Base-by-base conservation (phyloP, 2,888 invertebrate species). In the Drosophila bunnanda region DNA sequence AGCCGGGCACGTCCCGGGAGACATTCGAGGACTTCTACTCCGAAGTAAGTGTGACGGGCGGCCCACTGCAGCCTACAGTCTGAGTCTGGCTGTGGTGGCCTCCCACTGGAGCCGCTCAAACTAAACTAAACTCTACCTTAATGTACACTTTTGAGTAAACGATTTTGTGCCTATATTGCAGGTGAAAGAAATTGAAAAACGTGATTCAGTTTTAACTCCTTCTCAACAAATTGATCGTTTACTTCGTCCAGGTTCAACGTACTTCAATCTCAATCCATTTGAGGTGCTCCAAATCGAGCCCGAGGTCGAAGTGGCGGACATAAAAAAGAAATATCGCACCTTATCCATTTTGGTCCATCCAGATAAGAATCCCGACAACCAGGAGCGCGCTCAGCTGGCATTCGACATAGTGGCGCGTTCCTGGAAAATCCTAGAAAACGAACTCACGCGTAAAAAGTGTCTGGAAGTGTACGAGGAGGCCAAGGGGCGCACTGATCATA, bases 131-230 rank as follows among this genome's bases (percentile, higher is more conserved):
- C 60, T 57, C 55, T 61, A 41, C 59, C 55, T 32, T 50, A 57
- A 41, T 72, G 71, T 59, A 77, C 61, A 74, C 32, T 71, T 50
- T 50, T 80, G 72, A 87, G 78, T 88, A 79, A 84, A 89, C 64
- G 55, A 76, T 74, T 75, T 84, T 89, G 62, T 85, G 89, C 82
- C 85, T 84, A 89, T 84, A 71, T 89, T 87, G 85, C 91, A 99
- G 98, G 98, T 99, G 60, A 99, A 99, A 94, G 97, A 98, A 94
- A 99, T 99, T 76, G 99, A 99, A 93, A 97, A 98, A 93, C 94
- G 98, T 83, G 99, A 99, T 93, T 97, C 99, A 7, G 98, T 98
- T 54, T 93, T 99, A 90, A 99, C 99, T 44, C 97, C 99, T 28
- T 96, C 96, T 92, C 98, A 99, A 93, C 99, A 99, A 94, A 98